phyloP scores from a whole-genome alignment of 1,140 invertebrate species.

The Diabrotica virgifera region DNA sequence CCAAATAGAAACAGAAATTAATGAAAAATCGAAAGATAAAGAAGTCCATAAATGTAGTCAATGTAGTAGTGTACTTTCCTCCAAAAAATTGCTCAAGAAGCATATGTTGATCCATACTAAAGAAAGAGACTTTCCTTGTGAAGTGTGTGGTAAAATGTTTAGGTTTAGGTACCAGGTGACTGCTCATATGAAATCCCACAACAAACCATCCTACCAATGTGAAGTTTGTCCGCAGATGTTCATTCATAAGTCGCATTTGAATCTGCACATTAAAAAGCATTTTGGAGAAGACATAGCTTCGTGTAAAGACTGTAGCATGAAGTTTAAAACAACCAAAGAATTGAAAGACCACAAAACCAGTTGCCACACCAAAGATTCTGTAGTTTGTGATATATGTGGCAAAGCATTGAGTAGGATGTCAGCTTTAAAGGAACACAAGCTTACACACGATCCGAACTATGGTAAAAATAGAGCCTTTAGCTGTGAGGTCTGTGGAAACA shows the following conservation, averaged over 20 bases:
- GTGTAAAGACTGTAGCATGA: constrained; percentile 35
- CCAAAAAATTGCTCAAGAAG: constrained; percentile 29
- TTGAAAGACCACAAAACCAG: constrained; percentile 31
- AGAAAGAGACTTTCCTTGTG: constrained; percentile 26
- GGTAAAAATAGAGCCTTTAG: constrained; percentile 18
- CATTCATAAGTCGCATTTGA: constrained; percentile 63
- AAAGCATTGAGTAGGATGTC: constrained; percentile 27
- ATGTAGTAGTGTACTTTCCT: constrained; percentile 18
- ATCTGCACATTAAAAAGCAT: constrained; percentile 62
- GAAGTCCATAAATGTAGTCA: constrained; percentile 24
- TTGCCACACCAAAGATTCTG: constrained; percentile 28
- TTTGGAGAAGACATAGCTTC: constrained; percentile 49
- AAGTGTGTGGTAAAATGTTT: constrained; percentile 41
- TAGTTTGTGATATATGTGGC: constrained; percentile 38
- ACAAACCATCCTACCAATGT: constrained; percentile 41
- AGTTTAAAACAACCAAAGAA: constrained; percentile 30
- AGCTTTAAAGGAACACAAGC: constrained; percentile 37
- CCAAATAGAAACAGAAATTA: constrained; percentile 51
- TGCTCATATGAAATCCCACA: constrained; percentile 28
- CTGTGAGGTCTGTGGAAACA: constrained; percentile 36
- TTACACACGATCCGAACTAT: constrained; percentile 30
- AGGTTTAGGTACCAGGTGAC: constrained; percentile 33
- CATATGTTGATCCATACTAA: constrained; percentile 23
- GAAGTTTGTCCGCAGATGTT: constrained; percentile 57
- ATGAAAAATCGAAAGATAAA: constrained; percentile 41